Conservation (phyloP, 2,888 invertebrate species). For the Lamellibrachia columna region DNA sequence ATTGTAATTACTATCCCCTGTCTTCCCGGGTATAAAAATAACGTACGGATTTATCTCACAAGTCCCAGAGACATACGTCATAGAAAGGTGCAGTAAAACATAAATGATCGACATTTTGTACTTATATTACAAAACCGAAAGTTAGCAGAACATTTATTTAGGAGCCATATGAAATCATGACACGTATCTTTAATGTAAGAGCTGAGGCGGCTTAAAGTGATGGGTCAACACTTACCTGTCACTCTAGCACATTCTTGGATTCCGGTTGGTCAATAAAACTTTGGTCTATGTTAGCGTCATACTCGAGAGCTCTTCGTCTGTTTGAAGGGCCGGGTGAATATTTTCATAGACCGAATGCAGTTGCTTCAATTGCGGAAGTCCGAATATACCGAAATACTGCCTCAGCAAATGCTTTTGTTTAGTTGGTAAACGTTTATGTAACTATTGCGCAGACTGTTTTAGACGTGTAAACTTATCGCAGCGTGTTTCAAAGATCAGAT, state of each 20-base stretch:
- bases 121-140: too few species aligned
- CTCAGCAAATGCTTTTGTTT: not conserved
- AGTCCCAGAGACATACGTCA: too few species aligned
- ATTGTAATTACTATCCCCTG: too few species aligned
- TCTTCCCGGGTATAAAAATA: too few species aligned
- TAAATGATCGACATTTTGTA: too few species aligned
- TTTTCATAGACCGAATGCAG: not conserved
- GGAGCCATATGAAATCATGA: too few species aligned
- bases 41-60: too few species aligned
- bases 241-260: not conserved
- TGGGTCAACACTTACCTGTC: not conserved
- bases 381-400: not conserved
- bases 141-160: too few species aligned
- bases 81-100: too few species aligned
- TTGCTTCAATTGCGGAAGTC: not conserved
- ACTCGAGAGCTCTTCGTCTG: not conserved
- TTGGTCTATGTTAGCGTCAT: not conserved
- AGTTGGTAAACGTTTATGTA: not conserved
- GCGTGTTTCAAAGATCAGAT: not conserved
- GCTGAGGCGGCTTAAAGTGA: not conserved
- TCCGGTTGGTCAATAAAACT: not conserved
- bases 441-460: not conserved
- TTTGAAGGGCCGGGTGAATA: not conserved
- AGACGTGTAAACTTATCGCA: not conserved
- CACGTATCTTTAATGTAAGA: not conserved